Base-by-base conservation (phyloP, 2,113 vertebrate genomes). In the Apaloderma vittatum region DNA sequence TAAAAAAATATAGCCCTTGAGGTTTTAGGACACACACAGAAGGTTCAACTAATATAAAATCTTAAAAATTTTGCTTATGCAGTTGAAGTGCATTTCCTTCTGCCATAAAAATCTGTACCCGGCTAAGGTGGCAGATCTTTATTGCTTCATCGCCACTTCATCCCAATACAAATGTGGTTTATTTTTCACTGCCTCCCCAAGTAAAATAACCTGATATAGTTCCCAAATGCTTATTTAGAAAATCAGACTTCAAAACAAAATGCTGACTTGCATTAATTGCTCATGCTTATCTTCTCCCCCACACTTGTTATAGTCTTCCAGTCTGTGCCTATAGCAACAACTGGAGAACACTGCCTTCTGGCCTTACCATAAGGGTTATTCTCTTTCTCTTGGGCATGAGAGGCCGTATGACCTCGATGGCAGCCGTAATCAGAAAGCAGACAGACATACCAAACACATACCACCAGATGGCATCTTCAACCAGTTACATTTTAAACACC, bases 381-480 rank as follows among this genome's bases (percentile, higher is more conserved):
- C 57, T 77, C 54, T 36, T 52, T 48, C 45, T 68, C 52, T 7
- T 27, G 51, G 32, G 74, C 46, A 52, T 22, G 46, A 57, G 72
- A 74, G 18, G 78, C 72, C 15, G 21, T 0, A 62, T 4, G 20
- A 18, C 19, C 48, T 30, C 26, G 49, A 70, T 18, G 52, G 20
- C 61, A 82, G 34, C 24, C 20, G 12, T 26, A 32, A 32, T 20
- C 14, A 52, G 32, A 83, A 93, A 72, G 20, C 65, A 89, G 71
- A 17, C 65, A 58, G 61, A 86, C 36, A 36, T 90, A 86, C 51
- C 45, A 70, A 88, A 61, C 0, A 6, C 22, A 49, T 26, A 66
- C 91, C 93, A 97, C 80, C 94, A 96, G 92, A 81, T 95, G 94
- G 88, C 95, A 97, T 94, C 97, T 96, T 66, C 94, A 86, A 85